A percentile compares a stretch with the other conserved stretches of the same genome.
phyloP scores from a whole-genome alignment of 2,888 invertebrate species.

The Euplagia quadripunctaria region DNA sequence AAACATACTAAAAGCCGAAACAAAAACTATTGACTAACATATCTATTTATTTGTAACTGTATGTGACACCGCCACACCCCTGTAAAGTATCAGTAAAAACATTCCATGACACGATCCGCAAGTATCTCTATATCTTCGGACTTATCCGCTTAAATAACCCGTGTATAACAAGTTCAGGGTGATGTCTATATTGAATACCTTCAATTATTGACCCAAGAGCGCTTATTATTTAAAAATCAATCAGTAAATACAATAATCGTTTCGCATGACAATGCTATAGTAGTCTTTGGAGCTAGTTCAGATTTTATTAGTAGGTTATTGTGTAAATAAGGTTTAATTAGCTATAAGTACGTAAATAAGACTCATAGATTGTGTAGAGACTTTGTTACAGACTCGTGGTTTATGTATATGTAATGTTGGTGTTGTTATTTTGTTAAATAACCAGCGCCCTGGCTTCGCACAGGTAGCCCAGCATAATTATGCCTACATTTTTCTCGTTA shows the following conservation, averaged over 20 bases:
- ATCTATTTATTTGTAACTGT: constrained; percentile 4
- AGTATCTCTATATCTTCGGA: constrained; percentile 52
- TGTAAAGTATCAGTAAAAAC: constrained; percentile 1
- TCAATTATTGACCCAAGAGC: constrained; percentile 77
- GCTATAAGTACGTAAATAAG: constrained; percentile 5
- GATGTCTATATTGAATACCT: constrained; percentile 69
- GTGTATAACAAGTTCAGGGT: constrained; percentile 45
- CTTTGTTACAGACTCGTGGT: neutral
- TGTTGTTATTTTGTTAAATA: too few species aligned
- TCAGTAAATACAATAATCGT: constrained; percentile 79
- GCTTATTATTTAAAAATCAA: constrained; percentile 80
- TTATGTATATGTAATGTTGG: neutral
- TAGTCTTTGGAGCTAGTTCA: constrained; percentile 53
- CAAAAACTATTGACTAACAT: constrained; percentile 13
- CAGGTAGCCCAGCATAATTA: too few species aligned
- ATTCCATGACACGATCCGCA: constrained; percentile 9
- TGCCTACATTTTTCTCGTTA: too few species aligned
- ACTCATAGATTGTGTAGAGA: neutral
- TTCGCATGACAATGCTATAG: constrained; percentile 73
- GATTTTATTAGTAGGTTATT: constrained; percentile 50
- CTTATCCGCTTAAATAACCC: constrained; percentile 31
- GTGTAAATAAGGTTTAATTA: constrained; percentile 30
- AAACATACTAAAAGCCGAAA: neutral
- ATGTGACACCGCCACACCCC: constrained; percentile 15
- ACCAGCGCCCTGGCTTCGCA: too few species aligned